A percentile compares a stretch with the other conserved stretches of the same genome.
These are phyloP conservation scores for Hydropsyche betteni DNA, from an alignment of 2,888 invertebrate species.

Conservation along the genomic window DNA sequence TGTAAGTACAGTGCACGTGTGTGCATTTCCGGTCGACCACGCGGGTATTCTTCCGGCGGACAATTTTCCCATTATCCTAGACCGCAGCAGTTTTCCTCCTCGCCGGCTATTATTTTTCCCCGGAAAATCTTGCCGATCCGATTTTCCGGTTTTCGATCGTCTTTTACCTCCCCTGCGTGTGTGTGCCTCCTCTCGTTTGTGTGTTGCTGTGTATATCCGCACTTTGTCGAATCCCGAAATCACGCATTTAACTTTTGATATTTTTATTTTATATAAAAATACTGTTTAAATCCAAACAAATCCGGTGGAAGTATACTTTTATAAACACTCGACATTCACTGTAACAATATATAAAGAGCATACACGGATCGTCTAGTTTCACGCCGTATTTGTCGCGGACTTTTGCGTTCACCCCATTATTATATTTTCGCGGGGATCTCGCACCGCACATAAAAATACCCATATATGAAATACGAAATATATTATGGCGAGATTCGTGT, in stretches of 20 bases:
- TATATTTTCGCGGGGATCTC: neutral
- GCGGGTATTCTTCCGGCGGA: slow-evolving; percentile 9
- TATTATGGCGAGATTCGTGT: no score
- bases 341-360: neutral
- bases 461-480: neutral
- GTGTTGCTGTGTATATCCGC: no score
- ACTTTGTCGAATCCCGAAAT: no score
- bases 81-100: neutral
- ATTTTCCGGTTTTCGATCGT: slow-evolving; percentile 34
- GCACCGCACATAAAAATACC: slow-evolving; percentile 1
- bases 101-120: slow-evolving; percentile 20
- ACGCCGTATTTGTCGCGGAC: slow-evolving; percentile 50
- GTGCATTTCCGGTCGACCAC: neutral
- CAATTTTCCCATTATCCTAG: slow-evolving; percentile 14
- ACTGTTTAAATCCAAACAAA: no score
- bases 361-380: slow-evolving; percentile 41
- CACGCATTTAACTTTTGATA: no score
- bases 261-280: no score
- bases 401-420: slow-evolving; percentile 46
- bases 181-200: no score
- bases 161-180: slow-evolving; percentile 35
- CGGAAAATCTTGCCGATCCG: slow-evolving; percentile 26
- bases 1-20: no score
- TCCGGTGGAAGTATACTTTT: no score
- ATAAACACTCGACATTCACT: no score